Percentiles rank a stretch among this genome's conserved stretches.
Conservation (phyloP, 2,113 vertebrate genomes). For the Silurus meridionalis region DNA sequence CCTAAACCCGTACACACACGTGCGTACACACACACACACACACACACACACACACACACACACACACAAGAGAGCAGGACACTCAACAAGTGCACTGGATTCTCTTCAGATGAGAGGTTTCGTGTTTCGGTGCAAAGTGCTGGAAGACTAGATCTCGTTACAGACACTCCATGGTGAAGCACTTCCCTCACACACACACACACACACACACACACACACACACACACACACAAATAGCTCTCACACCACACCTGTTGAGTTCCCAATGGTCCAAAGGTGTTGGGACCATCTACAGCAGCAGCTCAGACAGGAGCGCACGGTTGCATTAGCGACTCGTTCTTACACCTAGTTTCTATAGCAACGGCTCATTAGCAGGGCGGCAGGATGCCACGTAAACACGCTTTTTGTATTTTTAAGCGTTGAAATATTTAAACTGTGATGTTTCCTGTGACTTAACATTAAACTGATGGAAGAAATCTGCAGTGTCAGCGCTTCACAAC, state of each 20-base stretch:
- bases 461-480: not conserved
- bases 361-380: not conserved
- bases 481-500: not conserved
- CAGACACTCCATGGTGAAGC: not conserved
- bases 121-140: not conserved
- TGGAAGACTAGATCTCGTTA: not conserved
- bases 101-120: constrained; percentile 16
- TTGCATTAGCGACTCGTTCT: not conserved
- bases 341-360: not conserved
- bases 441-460: not conserved
- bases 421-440: not conserved
- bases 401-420: not conserved
- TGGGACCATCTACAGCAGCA: not conserved
- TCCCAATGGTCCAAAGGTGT: not conserved
- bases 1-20: not conserved
- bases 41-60: not conserved
- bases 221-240: not conserved
- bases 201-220: not conserved
- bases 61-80: not conserved
- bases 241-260: not conserved
- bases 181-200: not conserved
- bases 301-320: not conserved
- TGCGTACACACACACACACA: not conserved
- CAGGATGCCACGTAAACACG: not conserved
- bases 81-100: not conserved